Base-by-base conservation (phyloP, 1,140 invertebrate genomes). In the Dolichoris vasculosae region DNA sequence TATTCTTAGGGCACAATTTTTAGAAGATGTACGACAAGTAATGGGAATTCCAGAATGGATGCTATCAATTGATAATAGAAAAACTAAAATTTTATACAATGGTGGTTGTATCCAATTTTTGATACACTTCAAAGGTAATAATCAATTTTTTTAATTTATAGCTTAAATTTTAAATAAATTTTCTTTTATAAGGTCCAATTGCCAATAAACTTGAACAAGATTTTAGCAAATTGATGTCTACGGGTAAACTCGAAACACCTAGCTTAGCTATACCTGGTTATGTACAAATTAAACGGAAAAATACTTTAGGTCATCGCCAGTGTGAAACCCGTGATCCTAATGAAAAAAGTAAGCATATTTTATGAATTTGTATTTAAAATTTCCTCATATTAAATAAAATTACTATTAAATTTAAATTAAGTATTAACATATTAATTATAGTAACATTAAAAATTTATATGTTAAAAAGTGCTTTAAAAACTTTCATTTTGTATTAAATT, bases 41-140 rank as follows among this genome's bases (percentile, higher is more conserved):
- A 95, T 98, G 95, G 97, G 97, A 4, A 95, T 97, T 64, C 97
- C 97, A 0, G 96, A 97, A 89, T 98, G 97, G 98, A 97, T 98
- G 95, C 89, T 98, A 67, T 96, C 96, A 11, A 96, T 97, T 17
- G 97, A 98, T 93, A 95, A 95, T 55, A 94, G 97, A 23, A 95
- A 96, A 90, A 97, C 97, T 0, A 96, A 96, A 89, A 94, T 94
- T 43, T 94, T 98, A 71, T 95, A 97, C 87, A 94, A 95, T 87
- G 96, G 96, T 73, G 94, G 96, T 82, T 99, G 98, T 90, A 94
- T 98, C n/a, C 97, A 98, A 92, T 95, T 98, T 88, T 94, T 97
- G 55, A 93, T 98, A 84, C 97, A 98, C 91, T 98, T 98, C 89
- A 97, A 96, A 94, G 96, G 95, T 95, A 79, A 46, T 51, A 59